Evolutionary conservation across 2,888 invertebrate genomes (phyloP).

Genomic region (Nomada goodeniana): DNA sequence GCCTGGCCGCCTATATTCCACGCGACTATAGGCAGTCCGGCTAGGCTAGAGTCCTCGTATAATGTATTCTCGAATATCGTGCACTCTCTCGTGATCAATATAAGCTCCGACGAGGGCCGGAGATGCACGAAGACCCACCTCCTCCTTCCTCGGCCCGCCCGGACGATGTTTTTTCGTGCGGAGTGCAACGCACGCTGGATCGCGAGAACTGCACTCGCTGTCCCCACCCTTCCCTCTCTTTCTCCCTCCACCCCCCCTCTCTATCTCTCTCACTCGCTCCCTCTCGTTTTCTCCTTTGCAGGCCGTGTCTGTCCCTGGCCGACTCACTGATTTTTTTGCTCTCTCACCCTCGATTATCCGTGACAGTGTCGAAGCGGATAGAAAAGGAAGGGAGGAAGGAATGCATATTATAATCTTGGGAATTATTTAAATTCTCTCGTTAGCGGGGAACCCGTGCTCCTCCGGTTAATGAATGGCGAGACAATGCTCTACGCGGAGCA

Average conservation of each 20-base stretch:
- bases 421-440: conserved; percentile 50
- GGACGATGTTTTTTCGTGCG: conserved; percentile 69
- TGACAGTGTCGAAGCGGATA: conserved; percentile 64
- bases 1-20: conserved; percentile 71
- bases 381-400: conserved; percentile 32
- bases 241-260: neutral
- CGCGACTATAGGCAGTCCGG: conserved; percentile 73
- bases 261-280: conserved; percentile 6
- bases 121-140: conserved; percentile 79
- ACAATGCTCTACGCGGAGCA: neutral
- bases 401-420: conserved; percentile 59
- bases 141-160: conserved; percentile 61
- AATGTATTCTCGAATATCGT: conserved; percentile 79
- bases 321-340: conserved; percentile 11
- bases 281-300: conserved; percentile 16
- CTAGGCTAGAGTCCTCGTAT: conserved; percentile 74
- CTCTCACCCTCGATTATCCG: conserved; percentile 67
- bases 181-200: conserved; percentile 73
- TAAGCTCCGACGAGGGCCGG: conserved; percentile 79
- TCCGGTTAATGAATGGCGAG: neutral
- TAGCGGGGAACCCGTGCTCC: conserved; percentile 25
- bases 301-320: conserved; percentile 3
- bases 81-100: conserved; percentile 82
- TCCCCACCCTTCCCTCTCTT: neutral
- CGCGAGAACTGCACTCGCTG: conserved; percentile 68